Base-by-base conservation (phyloP, 2,113 vertebrate species). In the Myrmecobius fasciatus region DNA sequence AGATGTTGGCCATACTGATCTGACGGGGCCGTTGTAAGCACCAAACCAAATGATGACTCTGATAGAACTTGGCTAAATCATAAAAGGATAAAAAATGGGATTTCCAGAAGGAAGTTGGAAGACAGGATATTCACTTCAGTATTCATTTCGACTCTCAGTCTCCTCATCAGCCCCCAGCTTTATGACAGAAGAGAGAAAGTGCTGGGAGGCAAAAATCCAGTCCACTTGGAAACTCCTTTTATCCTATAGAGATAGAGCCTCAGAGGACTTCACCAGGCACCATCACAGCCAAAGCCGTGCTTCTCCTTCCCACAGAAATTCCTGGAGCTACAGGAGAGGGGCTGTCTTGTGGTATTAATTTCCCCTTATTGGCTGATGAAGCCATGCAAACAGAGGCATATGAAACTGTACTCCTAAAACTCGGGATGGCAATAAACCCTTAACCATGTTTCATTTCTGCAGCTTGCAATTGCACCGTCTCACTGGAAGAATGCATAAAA, bases 301-400 rank as follows among this genome's bases (percentile, higher is more conserved):
- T 31, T 25, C 93, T 67, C 94, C 97, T 94, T 75, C 95, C 89
- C 96, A 92, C 24, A 96, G 97, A 98, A 98, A 98, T 98, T 98
- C 97, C 97, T 98, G 98, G 98, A 98, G 97, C 97, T 94, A 96
- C 96, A 96, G 96, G 89, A 93, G 96, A 97, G 97, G 95, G 97
- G 95, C 97, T 12, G 96, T 98, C 96, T 98, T 91, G 91, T 95
- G 97, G 98, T 98, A 98, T 98, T 98, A 96, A 98, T 98, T 98
- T 98, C 95, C 96, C 97, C 91, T 96, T 52, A 93, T 97, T 95
- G 96, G 96, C 97, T 97, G 97, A 93, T 97, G 91, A 95, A 95
- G 83, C 96, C 83, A 53, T 96, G 97, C 97, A 98, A 97, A 97
- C 97, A 98, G 98, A 98, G 98, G 98, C 98, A 88, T 94, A 98